Base-by-base conservation (phyloP, 64 coral and sea anemone genomes). In the Pocillopora damicornis region DNA sequence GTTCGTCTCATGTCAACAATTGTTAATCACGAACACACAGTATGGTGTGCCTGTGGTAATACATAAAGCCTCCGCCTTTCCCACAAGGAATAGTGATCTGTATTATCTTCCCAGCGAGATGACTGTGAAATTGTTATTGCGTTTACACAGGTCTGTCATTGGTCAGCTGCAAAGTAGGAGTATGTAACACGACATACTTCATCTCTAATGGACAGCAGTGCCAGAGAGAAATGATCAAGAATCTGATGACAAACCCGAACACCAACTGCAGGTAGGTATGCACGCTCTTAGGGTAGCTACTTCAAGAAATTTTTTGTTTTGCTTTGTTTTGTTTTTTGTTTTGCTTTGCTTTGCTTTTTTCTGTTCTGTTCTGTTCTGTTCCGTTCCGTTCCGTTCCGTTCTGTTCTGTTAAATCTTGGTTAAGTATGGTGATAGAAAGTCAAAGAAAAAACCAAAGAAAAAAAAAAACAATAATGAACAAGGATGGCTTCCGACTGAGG, bases 241-340 rank as follows among this genome's bases (percentile, higher is more conserved):
- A 85, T 73, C 37, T 85, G 10, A 18, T 56, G 22, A 72, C 20
- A 13, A 71, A 26, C 8, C 81, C 65, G 16, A 72, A 58, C 11
- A 72, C 81, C 26, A 85, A 72, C 64, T 85, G 81, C 16, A 73
- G 81, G 81, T 85, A 73, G 37, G 81, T 72, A 67, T 56, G 75
- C 18, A 71, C 25, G 16, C 7, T 20, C 67, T 68, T 23, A 30
- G 30, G 30, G 17, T 68, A 22, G 16, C 18, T n/a, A 15, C 15
- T 17, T 17, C 20, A 22, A 18, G 22, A 4, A 71, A 10, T 7
- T 71, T 26, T 30, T 30, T 10, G n/a, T 1, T 7, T 9, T 22
- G 9, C 0, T 69, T 69, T 69, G 23, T n/a, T n/a, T n/a, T 51
- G 42, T 51, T 51, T 51, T 51, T 30, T 30, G 30, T 4, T 2